These are phyloP conservation scores for Standfussiana lucernea DNA, from an alignment of 2,888 invertebrate species.

Conservation along the genomic window DNA sequence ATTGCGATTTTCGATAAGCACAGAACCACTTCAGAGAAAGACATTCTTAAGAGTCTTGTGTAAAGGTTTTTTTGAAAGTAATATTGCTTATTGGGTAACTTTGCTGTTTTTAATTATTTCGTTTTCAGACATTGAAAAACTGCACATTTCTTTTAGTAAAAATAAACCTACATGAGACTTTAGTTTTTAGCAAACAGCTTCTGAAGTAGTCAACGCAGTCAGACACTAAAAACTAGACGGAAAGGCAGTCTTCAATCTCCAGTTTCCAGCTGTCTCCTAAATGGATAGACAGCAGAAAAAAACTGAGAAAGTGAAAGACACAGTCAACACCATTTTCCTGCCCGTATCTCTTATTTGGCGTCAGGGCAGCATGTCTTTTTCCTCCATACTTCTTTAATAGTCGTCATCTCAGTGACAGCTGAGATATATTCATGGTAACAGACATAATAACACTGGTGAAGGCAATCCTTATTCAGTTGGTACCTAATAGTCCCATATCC, in stretches of 20 bases:
- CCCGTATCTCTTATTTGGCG: neutral
- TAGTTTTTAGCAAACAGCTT: neutral
- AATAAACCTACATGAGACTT: neutral
- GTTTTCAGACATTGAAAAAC: neutral
- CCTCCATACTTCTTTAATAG: neutral
- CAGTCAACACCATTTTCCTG: neutral
- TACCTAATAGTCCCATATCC: neutral
- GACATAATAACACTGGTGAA: neutral
- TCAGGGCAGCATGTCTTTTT: neutral
- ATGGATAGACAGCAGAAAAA: neutral
- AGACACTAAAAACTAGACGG: neutral
- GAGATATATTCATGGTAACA: no score
- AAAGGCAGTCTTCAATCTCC: neutral
- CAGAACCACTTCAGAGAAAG: conserved; percentile 12
- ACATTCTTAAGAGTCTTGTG: neutral
- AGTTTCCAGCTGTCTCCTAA: neutral
- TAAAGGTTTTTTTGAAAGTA: neutral
- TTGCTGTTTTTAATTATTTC: neutral
- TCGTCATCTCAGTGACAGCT: neutral
- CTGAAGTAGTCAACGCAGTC: neutral
- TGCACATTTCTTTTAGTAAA: neutral
- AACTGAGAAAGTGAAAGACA: neutral
- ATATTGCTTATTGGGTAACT: neutral
- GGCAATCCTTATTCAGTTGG: neutral
- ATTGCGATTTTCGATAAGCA: conserved; percentile 8